Evolutionary conservation across 2,797 vertebrate genomes (phyloP), one percentile per base, ranked within the genome.

Genomic region (Lepilemur ruficaudatus): DNA sequence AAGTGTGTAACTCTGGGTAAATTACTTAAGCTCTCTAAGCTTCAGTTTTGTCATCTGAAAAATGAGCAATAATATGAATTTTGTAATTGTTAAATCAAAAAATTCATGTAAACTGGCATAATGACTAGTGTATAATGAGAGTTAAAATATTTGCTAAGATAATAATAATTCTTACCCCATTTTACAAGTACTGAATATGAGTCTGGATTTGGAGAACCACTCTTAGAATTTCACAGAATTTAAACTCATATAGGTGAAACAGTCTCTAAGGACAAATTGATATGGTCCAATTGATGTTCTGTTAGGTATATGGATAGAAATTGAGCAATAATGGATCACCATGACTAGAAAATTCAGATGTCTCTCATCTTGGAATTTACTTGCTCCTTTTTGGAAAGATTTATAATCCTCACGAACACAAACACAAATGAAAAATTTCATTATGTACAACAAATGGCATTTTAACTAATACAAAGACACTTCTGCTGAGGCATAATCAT

Each of bases 381-480:
- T 91, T 94, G 18, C 22, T 69, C 20, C 28, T 85, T 79, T 97
- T 73, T 55, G 63, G 46, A 75, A 78, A 50, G 75, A 82, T 86
- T 63, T 23, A 18, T 41, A 79, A 7, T 38, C 6, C 50, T 92
- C 17, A 55, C 32, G 63, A 79, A 90, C 67, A 96, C 52, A 91
- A 93, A 72, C 55, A 38, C 69, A 85, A 91, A 50, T 78, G 46
- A 48, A 72, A 70, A 89, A 25, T 93, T 94, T 91, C 82, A 70
- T 95, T 94, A 50, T 88, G 65, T 84, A 55, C 46, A 75, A 43
- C 23, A 95, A 72, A 30, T 94, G 48, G 41, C 8, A 11, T 84
- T 93, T 84, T 81, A 93, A 83, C 48, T 57, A 93, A 65, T 69
- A 61, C 82, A 87, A 38, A 86, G 93, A 94, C 73, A 88, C 43